Percentiles rank a stretch among this genome's conserved stretches.
Conservation (phyloP, 2,888 invertebrate species). For the Gonocerus acuteangulatus region DNA sequence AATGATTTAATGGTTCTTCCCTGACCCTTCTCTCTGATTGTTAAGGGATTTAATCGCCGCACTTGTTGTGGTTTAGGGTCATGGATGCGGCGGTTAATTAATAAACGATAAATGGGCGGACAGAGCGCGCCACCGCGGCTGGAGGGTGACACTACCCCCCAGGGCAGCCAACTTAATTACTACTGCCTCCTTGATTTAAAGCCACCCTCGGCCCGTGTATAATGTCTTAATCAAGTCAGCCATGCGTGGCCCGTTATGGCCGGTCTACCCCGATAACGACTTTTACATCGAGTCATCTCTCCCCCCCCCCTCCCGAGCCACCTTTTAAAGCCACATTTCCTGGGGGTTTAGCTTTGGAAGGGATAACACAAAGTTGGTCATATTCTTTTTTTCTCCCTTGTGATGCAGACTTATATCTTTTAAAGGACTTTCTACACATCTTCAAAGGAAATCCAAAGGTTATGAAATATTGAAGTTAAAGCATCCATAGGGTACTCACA, state of each 20-base stretch:
- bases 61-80: constrained; percentile 12
- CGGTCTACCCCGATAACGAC: constrained; percentile 19
- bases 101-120: constrained; percentile 26
- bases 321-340: constrained; percentile 1
- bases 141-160: no score
- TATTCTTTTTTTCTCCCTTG: no score
- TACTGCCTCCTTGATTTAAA: constrained; percentile 23
- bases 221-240: constrained; percentile 34
- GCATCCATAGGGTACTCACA: no score
- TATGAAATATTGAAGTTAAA: no score
- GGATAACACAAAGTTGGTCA: no score
- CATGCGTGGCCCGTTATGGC: constrained; percentile 32
- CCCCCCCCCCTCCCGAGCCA: constrained; percentile 7
- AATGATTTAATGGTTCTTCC: no score
- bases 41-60: background rate
- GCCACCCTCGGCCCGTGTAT: constrained; percentile 20
- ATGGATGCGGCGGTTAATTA: constrained; percentile 16
- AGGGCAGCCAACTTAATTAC: constrained; percentile 18
- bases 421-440: no score
- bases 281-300: constrained; percentile 14
- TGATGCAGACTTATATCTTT: no score
- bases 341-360: background rate
- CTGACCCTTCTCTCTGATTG: no score
- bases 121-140: no score
- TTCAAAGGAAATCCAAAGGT: no score